phyloP scores from a whole-genome alignment of 2,797 vertebrate species.

The Gymnocypris eckloni region DNA sequence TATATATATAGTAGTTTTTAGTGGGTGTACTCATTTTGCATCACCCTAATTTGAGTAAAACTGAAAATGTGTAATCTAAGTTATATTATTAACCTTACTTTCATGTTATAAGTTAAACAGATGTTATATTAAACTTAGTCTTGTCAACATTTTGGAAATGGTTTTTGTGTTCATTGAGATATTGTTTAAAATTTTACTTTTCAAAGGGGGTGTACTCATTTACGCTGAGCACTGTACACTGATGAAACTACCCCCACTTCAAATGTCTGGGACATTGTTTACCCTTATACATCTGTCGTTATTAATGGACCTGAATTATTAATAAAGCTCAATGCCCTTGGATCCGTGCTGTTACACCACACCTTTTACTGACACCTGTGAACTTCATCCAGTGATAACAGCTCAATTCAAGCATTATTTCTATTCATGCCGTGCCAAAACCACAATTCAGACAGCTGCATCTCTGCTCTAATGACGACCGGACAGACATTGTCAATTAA shows the following conservation, averaged over 20 bases:
- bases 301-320: slow-evolving; percentile 68
- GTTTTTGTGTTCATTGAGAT: no score
- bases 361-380: slow-evolving; percentile 33
- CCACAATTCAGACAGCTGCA: slow-evolving; percentile 11
- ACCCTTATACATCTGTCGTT: slow-evolving; percentile 23
- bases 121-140: no score
- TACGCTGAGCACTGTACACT: neutral
- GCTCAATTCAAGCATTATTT: slow-evolving; percentile 27
- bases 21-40: no score
- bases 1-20: rapidly evolving
- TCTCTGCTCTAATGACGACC: neutral
- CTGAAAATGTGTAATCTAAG: no score
- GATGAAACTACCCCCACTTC: neutral
- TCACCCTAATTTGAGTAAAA: no score
- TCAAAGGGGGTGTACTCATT: no score
- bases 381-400: slow-evolving; percentile 25
- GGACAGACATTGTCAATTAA: neutral
- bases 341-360: slow-evolving; percentile 40
- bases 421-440: neutral
- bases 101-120: no score
- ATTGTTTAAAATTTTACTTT: no score
- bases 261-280: neutral
- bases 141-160: no score
- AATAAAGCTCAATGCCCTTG: slow-evolving; percentile 61
- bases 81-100: no score